These are phyloP conservation scores for Columbina picui DNA, from an alignment of 2,113 vertebrate species.

Conservation along the genomic window DNA sequence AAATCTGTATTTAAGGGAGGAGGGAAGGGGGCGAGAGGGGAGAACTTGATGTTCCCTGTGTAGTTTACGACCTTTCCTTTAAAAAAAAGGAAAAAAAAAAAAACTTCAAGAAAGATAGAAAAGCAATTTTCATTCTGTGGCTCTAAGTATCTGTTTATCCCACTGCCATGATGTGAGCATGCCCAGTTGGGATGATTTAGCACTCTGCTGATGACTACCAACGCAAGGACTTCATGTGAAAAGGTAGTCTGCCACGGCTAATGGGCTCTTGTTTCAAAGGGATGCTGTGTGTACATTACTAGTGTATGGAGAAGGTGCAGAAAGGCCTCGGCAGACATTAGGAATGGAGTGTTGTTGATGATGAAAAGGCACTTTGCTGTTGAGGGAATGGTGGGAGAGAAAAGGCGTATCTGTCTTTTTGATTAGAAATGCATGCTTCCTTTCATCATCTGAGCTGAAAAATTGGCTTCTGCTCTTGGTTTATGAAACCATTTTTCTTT, in stretches of 20 bases:
- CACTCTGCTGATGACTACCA: constrained; percentile 76
- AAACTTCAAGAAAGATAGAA: constrained; percentile 52
- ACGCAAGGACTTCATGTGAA: constrained; percentile 77
- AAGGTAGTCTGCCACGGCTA: constrained; percentile 81
- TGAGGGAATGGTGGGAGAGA: constrained; percentile 81
- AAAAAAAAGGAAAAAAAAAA: neutral
- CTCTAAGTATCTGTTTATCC: constrained; percentile 76
- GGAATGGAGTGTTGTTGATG: constrained; percentile 85
- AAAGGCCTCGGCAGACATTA: constrained; percentile 82
- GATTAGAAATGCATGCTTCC: constrained; percentile 87
- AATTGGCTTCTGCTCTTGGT: constrained; percentile 84
- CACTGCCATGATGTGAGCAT: constrained; percentile 66
- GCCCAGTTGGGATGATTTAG: constrained; percentile 81
- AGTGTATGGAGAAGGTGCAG: constrained; percentile 79
- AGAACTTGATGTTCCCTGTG: constrained; percentile 12
- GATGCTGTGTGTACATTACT: constrained; percentile 81
- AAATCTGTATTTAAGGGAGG: constrained; percentile 20
- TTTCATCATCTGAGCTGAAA: constrained; percentile 85
- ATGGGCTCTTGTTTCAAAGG: constrained; percentile 85
- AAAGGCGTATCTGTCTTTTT: constrained; percentile 86
- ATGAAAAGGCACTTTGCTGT: constrained; percentile 85
- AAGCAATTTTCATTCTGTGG: constrained; percentile 67
- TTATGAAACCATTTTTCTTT: constrained; percentile 87
- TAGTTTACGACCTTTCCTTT: constrained; percentile 52
- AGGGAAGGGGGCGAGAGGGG: neutral